Evolutionary conservation across 2,113 vertebrate genomes (phyloP).

Genomic region (Manacus vitellinus): DNA sequence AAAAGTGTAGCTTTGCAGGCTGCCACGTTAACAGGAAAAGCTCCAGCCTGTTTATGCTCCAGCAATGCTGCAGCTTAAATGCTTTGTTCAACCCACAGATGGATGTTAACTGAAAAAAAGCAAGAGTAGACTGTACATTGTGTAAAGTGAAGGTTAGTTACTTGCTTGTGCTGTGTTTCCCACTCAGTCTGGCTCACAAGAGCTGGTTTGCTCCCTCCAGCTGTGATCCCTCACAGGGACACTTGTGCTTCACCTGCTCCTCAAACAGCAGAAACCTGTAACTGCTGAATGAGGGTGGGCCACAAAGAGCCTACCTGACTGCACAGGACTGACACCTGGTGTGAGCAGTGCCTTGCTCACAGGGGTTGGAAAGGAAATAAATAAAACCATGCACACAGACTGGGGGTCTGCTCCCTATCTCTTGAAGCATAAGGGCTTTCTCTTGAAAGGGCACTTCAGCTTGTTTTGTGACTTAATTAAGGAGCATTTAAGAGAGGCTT

Average conservation of each 20-base stretch:
- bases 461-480: background rate
- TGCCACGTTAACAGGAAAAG: background rate
- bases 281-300: background rate
- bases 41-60: background rate
- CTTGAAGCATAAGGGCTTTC: background rate
- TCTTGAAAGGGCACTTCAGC: background rate
- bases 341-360: background rate
- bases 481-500: background rate
- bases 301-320: background rate
- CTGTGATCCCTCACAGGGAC: background rate
- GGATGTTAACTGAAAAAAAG: background rate
- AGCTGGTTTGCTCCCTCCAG: background rate
- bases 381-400: rapidly evolving
- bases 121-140: background rate
- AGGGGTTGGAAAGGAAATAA: rapidly evolving
- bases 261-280: background rate
- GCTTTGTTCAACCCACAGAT: background rate
- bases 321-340: background rate
- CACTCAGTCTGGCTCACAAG: background rate
- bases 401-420: background rate
- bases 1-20: background rate
- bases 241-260: background rate
- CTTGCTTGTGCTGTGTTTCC: background rate
- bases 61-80: background rate
- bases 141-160: background rate